These are phyloP conservation scores for Mesoligia furuncula DNA, from an alignment of 2,888 invertebrate species.

Conservation along the genomic window DNA sequence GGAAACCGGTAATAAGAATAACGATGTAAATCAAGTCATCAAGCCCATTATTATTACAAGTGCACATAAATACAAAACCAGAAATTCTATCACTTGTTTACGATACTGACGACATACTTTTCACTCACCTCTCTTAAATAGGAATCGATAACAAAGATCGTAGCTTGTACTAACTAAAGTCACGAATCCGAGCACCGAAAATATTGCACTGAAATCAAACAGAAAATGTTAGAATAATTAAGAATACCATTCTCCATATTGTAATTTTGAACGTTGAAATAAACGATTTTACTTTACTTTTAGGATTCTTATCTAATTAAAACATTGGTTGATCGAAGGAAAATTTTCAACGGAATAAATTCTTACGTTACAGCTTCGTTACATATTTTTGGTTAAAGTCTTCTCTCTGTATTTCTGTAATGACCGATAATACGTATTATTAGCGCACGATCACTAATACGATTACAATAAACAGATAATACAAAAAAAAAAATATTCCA, in stretches of 20 bases:
- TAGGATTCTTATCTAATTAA: not conserved
- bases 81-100: not conserved
- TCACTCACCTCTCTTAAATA: slow-evolving; percentile 64
- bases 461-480: slow-evolving; percentile 2
- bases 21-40: not conserved
- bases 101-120: not conserved
- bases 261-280: too few relatives aligned
- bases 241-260: too few relatives aligned
- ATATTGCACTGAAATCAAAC: slow-evolving; percentile 46
- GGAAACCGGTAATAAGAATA: not conserved
- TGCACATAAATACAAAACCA: not conserved
- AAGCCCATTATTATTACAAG: not conserved
- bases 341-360: not conserved
- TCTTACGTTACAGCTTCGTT: too few relatives aligned
- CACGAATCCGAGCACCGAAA: slow-evolving; percentile 66
- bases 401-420: not conserved
- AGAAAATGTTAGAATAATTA: not conserved
- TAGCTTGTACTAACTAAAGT: slow-evolving; percentile 74
- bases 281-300: too few relatives aligned
- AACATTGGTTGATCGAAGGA: not conserved
- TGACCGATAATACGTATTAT: not conserved
- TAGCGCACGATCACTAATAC: not conserved
- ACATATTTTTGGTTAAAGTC: not conserved
- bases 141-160: slow-evolving; percentile 70
- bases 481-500: slow-evolving; percentile 5